phyloP scores from a whole-genome alignment of 53 echinoderm and acorn worm genomes.

The Astropecten irregularis region DNA sequence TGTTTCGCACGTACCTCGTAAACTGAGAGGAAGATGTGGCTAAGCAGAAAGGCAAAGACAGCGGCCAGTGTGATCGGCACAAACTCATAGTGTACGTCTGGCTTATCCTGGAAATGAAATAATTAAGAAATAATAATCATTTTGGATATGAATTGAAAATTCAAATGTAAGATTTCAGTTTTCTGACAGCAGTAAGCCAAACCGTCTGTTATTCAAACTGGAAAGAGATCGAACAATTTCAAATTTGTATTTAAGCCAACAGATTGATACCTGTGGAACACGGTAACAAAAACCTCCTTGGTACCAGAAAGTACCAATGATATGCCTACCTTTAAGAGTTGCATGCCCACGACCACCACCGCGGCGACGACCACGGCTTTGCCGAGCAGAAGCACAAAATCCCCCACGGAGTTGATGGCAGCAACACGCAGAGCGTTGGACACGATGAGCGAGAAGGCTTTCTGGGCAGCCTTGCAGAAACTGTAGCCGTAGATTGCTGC shows the following conservation, averaged over 20 bases:
- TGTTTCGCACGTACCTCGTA: slow-evolving; percentile 97
- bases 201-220: too few relatives aligned
- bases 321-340: slow-evolving; percentile 75
- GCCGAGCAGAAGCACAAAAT: slow-evolving; percentile 89
- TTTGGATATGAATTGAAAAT: not conserved
- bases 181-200: too few relatives aligned
- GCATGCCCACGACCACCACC: slow-evolving; percentile 80
- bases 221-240: not conserved
- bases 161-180: not conserved
- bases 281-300: too few relatives aligned
- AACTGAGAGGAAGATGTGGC: slow-evolving; percentile 88
- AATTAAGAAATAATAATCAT: not conserved
- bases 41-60: slow-evolving; percentile 80
- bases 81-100: slow-evolving; percentile 78
- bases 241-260: too few relatives aligned
- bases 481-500: slow-evolving; percentile 87
- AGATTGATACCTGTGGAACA: too few relatives aligned
- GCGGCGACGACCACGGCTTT: slow-evolving; percentile 76
- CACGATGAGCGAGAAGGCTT: slow-evolving; percentile 80
- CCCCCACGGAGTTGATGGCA: slow-evolving; percentile 95
- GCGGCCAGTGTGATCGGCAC: slow-evolving; percentile 87
- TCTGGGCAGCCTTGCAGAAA: slow-evolving; percentile 91
- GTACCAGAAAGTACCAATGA: too few relatives aligned
- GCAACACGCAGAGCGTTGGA: slow-evolving; percentile 89
- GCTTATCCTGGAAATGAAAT: slow-evolving; percentile 63